Evolutionary conservation across 2,797 vertebrate species (phyloP), one percentile per base, ranked within the genome.

Genomic region (Onychomys leucogaster): DNA sequence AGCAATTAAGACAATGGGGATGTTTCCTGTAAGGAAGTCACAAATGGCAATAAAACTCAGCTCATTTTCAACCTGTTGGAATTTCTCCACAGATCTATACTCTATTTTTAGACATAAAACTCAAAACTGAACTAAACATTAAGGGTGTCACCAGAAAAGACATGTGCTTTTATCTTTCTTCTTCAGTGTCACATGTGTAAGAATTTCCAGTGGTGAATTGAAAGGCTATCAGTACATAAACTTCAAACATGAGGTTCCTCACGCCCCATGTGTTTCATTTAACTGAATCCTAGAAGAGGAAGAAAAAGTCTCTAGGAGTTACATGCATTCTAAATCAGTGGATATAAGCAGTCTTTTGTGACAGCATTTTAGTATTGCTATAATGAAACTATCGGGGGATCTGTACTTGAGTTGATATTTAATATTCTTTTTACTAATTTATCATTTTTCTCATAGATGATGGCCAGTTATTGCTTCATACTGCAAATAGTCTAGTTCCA

Each of bases 1-100:
- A 90, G 99, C 99, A 98, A 99, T 97, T 94, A 99, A 98, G 91
- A 99, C 99, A 88, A 99, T 98, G 29, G 99, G 98, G 96, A 99
- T 99, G 13, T 99, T 99, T 95, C 98, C 99, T 21, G 99, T 99
- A 67, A 99, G 98, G 55, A 99, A 99, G 89, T 98, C 99, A 93
- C 99, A 99, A 17, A 99, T 99, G 82, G 99, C 98, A 97, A 99
- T 99, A 95, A 99, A 99, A 96, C 99, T 99, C 98, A 99, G 82
- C 98, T 99, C 99, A n/a, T 99, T 99, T 98, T 99, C 98, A 97
- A 99, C 99, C 98, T 99, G 93, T 52, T 98, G 98, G 93, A 99
- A 99, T 96, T 99, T 98, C 98, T 99, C 99, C 94, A 99, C 99
- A 99, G 97, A 82, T 97, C 98, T 99, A 97, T 99, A 99, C 95